Evolutionary conservation across 2,113 vertebrate species (phyloP).

Genomic region (Antechinus stuartii): DNA sequence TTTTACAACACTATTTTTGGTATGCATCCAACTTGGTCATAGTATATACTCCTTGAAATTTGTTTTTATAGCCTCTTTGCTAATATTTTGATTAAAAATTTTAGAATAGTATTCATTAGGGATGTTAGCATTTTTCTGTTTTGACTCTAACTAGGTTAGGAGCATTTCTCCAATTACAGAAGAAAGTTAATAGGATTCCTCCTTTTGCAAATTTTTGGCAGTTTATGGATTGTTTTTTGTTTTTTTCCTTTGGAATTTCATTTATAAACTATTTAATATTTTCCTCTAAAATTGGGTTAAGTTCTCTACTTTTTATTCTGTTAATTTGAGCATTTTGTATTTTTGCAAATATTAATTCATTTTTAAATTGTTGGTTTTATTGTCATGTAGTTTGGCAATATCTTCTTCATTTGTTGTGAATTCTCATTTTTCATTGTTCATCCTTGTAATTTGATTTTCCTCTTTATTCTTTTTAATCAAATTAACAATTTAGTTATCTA

Average conservation of each 20-base stretch:
- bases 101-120: neutral
- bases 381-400: no score
- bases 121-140: neutral
- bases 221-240: no score
- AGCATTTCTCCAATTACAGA: neutral
- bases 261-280: neutral
- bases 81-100: neutral
- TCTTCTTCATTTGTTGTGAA: no score
- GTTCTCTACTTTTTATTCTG: neutral
- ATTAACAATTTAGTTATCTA: no score
- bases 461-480: no score
- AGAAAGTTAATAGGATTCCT: no score
- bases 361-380: no score
- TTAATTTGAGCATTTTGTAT: no score
- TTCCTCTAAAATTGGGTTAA: neutral
- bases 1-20: neutral
- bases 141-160: neutral
- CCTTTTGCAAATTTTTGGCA: no score
- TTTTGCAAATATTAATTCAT: no score
- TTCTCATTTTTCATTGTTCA: no score
- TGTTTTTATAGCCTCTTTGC: neutral
- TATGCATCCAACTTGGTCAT: neutral
- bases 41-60: neutral
- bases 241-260: neutral
- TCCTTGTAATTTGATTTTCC: no score